Evolutionary conservation across 2,888 invertebrate species (phyloP).

Genomic region (Hirtodrosophila alboralis): DNA sequence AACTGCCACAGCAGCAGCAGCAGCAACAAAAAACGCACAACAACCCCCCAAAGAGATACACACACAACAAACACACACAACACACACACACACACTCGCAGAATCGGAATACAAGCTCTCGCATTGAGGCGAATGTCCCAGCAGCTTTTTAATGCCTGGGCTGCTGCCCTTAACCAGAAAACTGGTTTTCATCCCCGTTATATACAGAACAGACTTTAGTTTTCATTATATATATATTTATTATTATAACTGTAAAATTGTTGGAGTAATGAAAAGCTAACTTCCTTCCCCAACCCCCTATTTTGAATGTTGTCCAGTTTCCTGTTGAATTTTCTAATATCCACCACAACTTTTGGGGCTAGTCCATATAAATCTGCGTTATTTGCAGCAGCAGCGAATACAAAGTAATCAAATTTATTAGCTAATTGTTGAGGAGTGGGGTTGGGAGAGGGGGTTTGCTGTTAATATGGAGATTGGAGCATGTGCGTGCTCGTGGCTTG

Average conservation of each 20-base stretch:
- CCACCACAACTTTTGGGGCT: slow-evolving; percentile 7
- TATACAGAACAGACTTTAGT: slow-evolving; percentile 57
- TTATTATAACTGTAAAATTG: slow-evolving; percentile 57
- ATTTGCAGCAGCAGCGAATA: slow-evolving; percentile 21
- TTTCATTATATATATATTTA: no score
- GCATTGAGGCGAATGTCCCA: slow-evolving; percentile 35
- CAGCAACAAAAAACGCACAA: slow-evolving; percentile 23
- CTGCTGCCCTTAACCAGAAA: slow-evolving; percentile 34
- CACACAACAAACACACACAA: slow-evolving; percentile 15
- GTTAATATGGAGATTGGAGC: slow-evolving; percentile 46
- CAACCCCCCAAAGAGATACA: slow-evolving; percentile 50
- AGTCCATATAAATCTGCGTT: not conserved
- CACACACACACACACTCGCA: slow-evolving; percentile 6
- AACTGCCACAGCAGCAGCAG: slow-evolving; percentile 38
- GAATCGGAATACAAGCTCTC: slow-evolving; percentile 34
- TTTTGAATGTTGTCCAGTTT: slow-evolving; percentile 19
- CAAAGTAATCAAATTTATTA: slow-evolving; percentile 54
- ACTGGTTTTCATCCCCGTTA: slow-evolving; percentile 74
- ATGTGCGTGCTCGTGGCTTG: slow-evolving; percentile 57
- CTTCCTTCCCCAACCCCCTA: slow-evolving; percentile 10
- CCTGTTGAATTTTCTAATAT: slow-evolving; percentile 1
- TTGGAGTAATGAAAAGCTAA: slow-evolving; percentile 44
- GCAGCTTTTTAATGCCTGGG: slow-evolving; percentile 70
- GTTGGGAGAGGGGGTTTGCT: not conserved
- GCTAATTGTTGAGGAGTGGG: slow-evolving; percentile 32